Base-by-base conservation (phyloP, 2,888 invertebrate species). In the Chesias legatella region DNA sequence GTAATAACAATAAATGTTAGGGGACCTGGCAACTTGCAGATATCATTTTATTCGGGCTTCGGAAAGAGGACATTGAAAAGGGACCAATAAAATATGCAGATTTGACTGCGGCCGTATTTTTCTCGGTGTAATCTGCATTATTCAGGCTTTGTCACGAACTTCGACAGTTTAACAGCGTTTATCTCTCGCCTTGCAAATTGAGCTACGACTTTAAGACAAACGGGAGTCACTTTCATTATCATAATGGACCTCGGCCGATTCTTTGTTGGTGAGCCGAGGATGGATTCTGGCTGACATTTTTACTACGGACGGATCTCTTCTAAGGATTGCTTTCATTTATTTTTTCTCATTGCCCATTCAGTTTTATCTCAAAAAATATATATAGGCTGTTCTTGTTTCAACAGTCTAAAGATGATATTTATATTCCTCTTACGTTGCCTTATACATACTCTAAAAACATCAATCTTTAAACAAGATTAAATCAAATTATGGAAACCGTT, bases 91-190 rank as follows among this genome's bases (percentile, higher is more conserved):
- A 88, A 83, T 85, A 86, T 86, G 85, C 76, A 85, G 85, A 86
- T 88, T 83, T 78, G 81, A 82, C 84, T 82, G 84, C 73, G 84
- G 76, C 75, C 84, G 85, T 86, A 85, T 88, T 88, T 88, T 86
- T 88, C 84, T 80, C 80, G 61, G 78, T 85, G 86, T 88, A 86
- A 88, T 88, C 86, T 88, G 84, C 86, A 88, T 88, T 86, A 88
- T 88, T 88, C 86, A 88, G 85, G 81, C 86, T 84, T 82, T 81
- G 86, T 85, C 85, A 85, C 86, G 85, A 85, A 85, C 84, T 88
- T 88, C 85, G 86, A 88, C 86, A 85, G 86, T 88, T 88, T 86
- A 88, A 85, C 86, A 85, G 84, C 86, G 85, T 86, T 88, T 88
- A 88, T 88, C 86, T 86, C 83, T 81, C 83, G 82, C 82, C 82